phyloP scores from a whole-genome alignment of 2,797 vertebrate genomes.

The Protonibea diacanthus region DNA sequence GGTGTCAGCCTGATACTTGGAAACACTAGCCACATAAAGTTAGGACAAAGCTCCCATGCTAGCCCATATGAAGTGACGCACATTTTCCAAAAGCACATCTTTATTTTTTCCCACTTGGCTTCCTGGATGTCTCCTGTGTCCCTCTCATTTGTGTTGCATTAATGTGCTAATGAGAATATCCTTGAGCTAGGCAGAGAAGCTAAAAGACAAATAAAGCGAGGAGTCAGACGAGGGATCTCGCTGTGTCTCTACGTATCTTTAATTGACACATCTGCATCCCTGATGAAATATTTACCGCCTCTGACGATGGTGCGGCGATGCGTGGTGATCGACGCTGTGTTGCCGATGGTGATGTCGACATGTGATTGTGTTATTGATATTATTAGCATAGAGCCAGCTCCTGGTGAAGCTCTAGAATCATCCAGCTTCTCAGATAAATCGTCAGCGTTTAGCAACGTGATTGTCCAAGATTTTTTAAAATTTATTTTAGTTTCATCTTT shows the following conservation, averaged over 20 bases:
- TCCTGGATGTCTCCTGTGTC: slow-evolving; percentile 68
- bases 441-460: neutral
- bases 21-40: slow-evolving; percentile 18
- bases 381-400: slow-evolving; percentile 58
- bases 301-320: slow-evolving; percentile 68
- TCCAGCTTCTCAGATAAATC: slow-evolving; percentile 14
- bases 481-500: too few relatives aligned
- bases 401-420: slow-evolving; percentile 23
- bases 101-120: slow-evolving; percentile 66
- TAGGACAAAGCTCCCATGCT: neutral
- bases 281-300: slow-evolving; percentile 85
- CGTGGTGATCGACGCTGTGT: slow-evolving; percentile 68
- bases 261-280: slow-evolving; percentile 87
- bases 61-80: slow-evolving; percentile 22
- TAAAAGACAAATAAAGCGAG: slow-evolving; percentile 77
- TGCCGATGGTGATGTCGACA: slow-evolving; percentile 74
- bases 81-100: slow-evolving; percentile 59
- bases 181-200: slow-evolving; percentile 75
- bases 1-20: neutral
- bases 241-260: slow-evolving; percentile 76
- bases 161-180: slow-evolving; percentile 87
- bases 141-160: slow-evolving; percentile 81
- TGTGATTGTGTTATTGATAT: slow-evolving; percentile 75
- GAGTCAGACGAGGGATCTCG: slow-evolving; percentile 65
- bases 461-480: neutral